These are phyloP conservation scores for Melipona bicolor DNA, from an alignment of 2,888 invertebrate genomes.

Conservation along the genomic window DNA sequence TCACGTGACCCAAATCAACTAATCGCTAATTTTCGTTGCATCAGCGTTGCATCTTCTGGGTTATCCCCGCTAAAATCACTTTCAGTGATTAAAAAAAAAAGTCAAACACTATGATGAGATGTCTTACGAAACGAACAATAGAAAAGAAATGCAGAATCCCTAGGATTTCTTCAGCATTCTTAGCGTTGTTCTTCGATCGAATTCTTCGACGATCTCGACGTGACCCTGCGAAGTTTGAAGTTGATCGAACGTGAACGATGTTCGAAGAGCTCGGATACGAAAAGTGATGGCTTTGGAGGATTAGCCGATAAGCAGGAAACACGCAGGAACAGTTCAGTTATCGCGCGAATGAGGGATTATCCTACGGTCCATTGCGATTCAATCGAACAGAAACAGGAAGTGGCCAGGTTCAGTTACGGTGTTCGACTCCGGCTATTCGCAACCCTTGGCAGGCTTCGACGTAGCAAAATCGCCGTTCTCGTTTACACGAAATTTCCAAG, in stretches of 20 bases:
- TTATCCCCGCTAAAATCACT: no score
- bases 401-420: slow-evolving; percentile 38
- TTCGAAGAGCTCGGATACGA: background rate
- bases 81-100: no score
- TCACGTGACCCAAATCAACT: no score
- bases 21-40: no score
- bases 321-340: slow-evolving; percentile 19
- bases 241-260: background rate
- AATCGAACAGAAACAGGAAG: slow-evolving; percentile 55
- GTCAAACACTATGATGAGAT: no score
- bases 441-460: slow-evolving; percentile 4
- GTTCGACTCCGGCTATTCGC: slow-evolving; percentile 36
- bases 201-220: background rate
- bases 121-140: no score
- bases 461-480: background rate
- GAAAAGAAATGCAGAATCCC: no score
- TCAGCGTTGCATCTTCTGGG: no score
- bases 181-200: background rate
- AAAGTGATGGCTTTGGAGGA: background rate
- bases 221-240: no score
- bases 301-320: background rate
- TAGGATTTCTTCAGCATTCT: no score
- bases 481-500: background rate
- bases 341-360: slow-evolving; percentile 40
- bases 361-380: slow-evolving; percentile 53